Base-by-base conservation (phyloP, 2,888 invertebrate species). In the Polymixis flavicincta region DNA sequence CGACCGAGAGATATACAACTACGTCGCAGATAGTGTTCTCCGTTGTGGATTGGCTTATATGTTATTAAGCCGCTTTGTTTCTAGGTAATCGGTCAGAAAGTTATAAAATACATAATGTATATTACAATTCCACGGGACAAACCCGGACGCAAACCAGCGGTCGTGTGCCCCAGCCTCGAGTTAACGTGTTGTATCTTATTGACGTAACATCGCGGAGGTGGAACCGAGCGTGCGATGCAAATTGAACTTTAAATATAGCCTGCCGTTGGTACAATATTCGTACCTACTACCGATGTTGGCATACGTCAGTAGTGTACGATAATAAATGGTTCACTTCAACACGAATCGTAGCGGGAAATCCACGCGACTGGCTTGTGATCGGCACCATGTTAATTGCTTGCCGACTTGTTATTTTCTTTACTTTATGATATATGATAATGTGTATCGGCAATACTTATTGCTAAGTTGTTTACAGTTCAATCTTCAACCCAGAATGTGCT, bases 271-370 rank as follows among this genome's bases (percentile, higher is more conserved):
- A 88, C 89, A 92, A 89, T 91, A 92, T 92, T 76, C 76, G 83
- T 89, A 88, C n/a, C n/a, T n/a, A n/a, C 88, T 83, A 82, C 76
- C 64, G 78, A 89, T 88, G 87, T 88, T 88, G 86, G 88, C 89
- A 90, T 92, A 95, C 95, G 95, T 95, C 95, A 95, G 93, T 92
- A 91, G 90, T 90, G 90, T 90, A 94, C 92, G 94, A 95, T 95
- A 94, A 94, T 95, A 96, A 95, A 95, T 96, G 94, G 96, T 95
- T 94, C 95, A 94, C 92, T 93, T 93, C 91, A 93, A 94, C 94
- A 94, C 93, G 93, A 95, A 92, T 94, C 90, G 92, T 95, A 95
- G 95, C 95, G 95, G 96, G 94, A 95, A 96, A 95, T 96, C 94
- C 96, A 96, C 95, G 96, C 95, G 93, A 93, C 93, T 92, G 92